These are phyloP conservation scores for Agrilus planipennis DNA, from an alignment of 1,140 invertebrate genomes.

Conservation along the genomic window DNA sequence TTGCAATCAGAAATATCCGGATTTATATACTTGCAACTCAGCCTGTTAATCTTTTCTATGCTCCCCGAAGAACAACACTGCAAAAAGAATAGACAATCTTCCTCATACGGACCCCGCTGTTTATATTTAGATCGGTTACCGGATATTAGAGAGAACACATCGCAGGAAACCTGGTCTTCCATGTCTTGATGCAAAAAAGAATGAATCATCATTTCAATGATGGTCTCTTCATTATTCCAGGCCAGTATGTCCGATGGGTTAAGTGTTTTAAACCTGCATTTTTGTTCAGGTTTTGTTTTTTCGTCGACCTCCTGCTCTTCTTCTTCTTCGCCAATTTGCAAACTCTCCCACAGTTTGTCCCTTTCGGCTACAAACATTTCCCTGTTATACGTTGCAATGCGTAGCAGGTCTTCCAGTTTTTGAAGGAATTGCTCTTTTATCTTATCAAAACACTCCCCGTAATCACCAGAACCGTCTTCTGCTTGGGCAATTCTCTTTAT, in stretches of 20 bases:
- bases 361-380: neutral
- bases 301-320: neutral
- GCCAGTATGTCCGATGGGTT: constrained; percentile 25
- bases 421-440: neutral
- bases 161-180: constrained; percentile 22
- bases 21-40: constrained; percentile 33
- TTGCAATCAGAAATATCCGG: constrained; percentile 35
- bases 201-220: constrained; percentile 23
- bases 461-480: too few relatives aligned
- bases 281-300: constrained; percentile 6
- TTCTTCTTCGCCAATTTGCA: neutral
- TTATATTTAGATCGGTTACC: constrained; percentile 18
- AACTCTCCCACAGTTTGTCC: neutral
- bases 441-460: too few relatives aligned
- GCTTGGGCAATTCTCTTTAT: too few relatives aligned
- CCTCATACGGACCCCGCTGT: constrained; percentile 20
- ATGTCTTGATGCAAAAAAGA: constrained; percentile 22
- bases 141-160: constrained; percentile 17
- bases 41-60: constrained; percentile 29
- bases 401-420: neutral
- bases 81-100: constrained; percentile 19
- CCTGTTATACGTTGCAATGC: neutral
- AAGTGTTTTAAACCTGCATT: constrained; percentile 15
- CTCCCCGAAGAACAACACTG: constrained; percentile 24
- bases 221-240: constrained; percentile 29